These are phyloP conservation scores for Salvelinus namaycush DNA, from an alignment of 2,113 vertebrate species.

Conservation along the genomic window DNA sequence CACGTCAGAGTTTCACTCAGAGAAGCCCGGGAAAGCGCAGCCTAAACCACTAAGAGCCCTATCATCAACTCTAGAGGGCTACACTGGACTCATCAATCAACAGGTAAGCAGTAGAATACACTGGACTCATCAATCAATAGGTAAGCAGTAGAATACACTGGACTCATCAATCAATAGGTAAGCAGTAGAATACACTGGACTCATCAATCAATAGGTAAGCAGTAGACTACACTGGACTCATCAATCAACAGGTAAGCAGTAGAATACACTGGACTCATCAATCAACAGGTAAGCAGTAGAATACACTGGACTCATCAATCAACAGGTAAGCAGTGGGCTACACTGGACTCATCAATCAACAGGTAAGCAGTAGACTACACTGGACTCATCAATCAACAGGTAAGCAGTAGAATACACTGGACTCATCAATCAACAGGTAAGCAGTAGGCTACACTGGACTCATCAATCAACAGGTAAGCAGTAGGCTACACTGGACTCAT, in stretches of 20 bases:
- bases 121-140: conserved; percentile 64
- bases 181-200: conserved; percentile 5
- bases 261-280: too few relatives aligned
- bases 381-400: not conserved
- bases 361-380: conserved; percentile 66
- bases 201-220: too few relatives aligned
- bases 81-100: conserved; percentile 82
- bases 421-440: conserved; percentile 83
- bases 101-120: conserved; percentile 69
- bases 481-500: not conserved
- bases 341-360: conserved; percentile 46
- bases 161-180: conserved; percentile 71
- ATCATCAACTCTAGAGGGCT: conserved; percentile 72
- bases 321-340: not conserved
- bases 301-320: too few relatives aligned
- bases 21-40: not conserved
- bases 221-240: too few relatives aligned
- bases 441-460: not conserved
- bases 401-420: conserved; percentile 75
- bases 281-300: too few relatives aligned
- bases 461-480: conserved; percentile 73
- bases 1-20: conserved; percentile 26
- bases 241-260: too few relatives aligned
- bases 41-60: conserved; percentile 16
- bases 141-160: conserved; percentile 51